These are phyloP conservation scores for Drosophila suboccidentalis DNA, from an alignment of 2,888 invertebrate species.

Conservation along the genomic window DNA sequence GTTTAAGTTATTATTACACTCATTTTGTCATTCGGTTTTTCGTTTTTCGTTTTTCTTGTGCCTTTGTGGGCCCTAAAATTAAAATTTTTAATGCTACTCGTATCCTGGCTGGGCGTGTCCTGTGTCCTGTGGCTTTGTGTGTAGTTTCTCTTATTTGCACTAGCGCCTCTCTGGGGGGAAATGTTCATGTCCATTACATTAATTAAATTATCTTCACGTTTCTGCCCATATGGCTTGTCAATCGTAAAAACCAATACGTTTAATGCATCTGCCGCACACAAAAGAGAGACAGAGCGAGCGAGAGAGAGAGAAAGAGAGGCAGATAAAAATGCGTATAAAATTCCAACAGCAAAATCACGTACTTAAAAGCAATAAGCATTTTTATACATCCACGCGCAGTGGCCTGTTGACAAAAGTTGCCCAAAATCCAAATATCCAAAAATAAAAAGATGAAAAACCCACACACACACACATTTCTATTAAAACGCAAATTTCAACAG, in stretches of 20 bases:
- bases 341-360: conserved; percentile 69
- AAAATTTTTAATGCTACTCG: conserved; percentile 25
- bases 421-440: conserved; percentile 29
- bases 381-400: conserved; percentile 55
- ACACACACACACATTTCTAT: conserved; percentile 59
- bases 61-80: conserved; percentile 28
- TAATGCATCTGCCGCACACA: conserved; percentile 60
- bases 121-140: conserved; percentile 10
- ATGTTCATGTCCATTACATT: conserved; percentile 62
- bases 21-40: conserved; percentile 1
- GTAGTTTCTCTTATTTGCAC: conserved; percentile 18
- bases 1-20: conserved; percentile 15
- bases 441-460: conserved; percentile 25
- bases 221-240: conserved; percentile 50
- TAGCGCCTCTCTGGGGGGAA: conserved; percentile 16
- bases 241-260: conserved; percentile 72
- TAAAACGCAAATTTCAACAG: conserved; percentile 79
- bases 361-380: conserved; percentile 78
- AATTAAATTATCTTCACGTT: conserved; percentile 69
- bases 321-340: conserved; percentile 39
- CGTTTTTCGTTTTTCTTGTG: conserved; percentile 4
- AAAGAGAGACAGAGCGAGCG: not conserved
- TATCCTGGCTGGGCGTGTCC: conserved; percentile 4
- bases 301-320: not conserved
- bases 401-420: conserved; percentile 52